Evolutionary conservation across 2,888 invertebrate species (phyloP), one percentile per base, ranked within the genome.

Genomic region (Thera britannica): DNA sequence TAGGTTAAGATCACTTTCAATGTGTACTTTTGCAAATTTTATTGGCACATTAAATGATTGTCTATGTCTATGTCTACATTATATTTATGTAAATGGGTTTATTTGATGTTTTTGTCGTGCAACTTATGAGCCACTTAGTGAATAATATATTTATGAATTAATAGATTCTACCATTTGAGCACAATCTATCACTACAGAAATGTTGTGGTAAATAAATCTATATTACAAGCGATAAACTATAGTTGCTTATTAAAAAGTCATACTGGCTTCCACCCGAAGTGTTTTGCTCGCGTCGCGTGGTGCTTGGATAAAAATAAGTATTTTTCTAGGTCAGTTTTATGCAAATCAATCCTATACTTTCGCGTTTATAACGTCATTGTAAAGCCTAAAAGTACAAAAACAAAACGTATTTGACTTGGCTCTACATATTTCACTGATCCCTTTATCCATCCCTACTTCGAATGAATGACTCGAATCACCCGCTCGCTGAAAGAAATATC

Each of bases 1-100:
- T 65, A 23, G 55, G 55, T 68, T 60, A n/a, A 46, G 11, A 61
- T 58, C 55, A 59, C 44, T 36, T 48, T 56, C 41, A 56, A 49
- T 54, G 54, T 44, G 58, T 61, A 35, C 44, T 61, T 48, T 12
- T 7, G 35, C n/a, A 48, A 55, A 48, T 52, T 60, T 60, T 11
- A 51, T 12, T 41, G 7, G 55, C 35, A 35, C 11, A 35, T 41
- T 35, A 34, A 35, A 35, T 62, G n/a, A n/a, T n/a, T n/a, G n/a
- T n/a, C n/a, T n/a, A n/a, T n/a, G n/a, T n/a, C n/a, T n/a, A n/a
- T n/a, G n/a, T n/a, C n/a, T n/a, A n/a, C n/a, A n/a, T 55, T 55
- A 46, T 34, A 55, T 35, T 62, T 56, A 9, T 62, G n/a, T 35
- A 3, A 61, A 35, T 36, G 9, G 35, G 44, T 55, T 52, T 41